Conservation (phyloP, 2,888 invertebrate genomes). For the Eristalis arbustorum region DNA sequence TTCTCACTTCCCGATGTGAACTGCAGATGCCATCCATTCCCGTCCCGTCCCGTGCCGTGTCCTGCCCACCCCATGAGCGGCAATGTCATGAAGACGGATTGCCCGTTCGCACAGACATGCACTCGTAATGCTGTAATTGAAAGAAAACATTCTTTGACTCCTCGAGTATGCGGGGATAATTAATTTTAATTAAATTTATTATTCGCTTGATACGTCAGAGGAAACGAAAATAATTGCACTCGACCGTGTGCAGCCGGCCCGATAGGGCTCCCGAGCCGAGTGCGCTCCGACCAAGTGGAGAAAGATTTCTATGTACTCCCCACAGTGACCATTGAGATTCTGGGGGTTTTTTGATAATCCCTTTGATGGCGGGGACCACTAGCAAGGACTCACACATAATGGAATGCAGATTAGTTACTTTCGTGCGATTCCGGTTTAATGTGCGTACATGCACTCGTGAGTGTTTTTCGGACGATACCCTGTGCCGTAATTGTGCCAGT, state of each 20-base stretch:
- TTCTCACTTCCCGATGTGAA: neutral
- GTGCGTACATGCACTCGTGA: constrained; percentile 56
- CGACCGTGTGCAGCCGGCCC: neutral
- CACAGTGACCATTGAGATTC: neutral
- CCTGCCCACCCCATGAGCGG: neutral
- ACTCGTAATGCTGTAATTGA: constrained; percentile 51
- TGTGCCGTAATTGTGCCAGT: constrained; percentile 41
- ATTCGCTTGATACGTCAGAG: constrained; percentile 54
- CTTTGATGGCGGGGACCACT: constrained; percentile 5
- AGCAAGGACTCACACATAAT: constrained; percentile 49
- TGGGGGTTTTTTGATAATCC: constrained; percentile 5
- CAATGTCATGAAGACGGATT: constrained; percentile 14
- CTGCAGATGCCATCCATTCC: neutral
- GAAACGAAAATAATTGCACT: constrained; percentile 33
- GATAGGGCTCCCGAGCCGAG: neutral
- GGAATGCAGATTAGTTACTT: constrained; percentile 69
- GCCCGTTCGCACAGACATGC: constrained; percentile 12
- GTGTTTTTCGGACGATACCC: constrained; percentile 29
- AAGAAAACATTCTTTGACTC: constrained; percentile 67
- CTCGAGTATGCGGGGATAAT: constrained; percentile 55
- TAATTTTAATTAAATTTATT: constrained; percentile 68
- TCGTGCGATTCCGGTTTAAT: constrained; percentile 59
- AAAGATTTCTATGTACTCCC: no score
- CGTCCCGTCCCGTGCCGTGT: neutral
- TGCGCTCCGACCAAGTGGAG: neutral